Conservation (phyloP, 1,140 invertebrate genomes). For the Parapsyche elsis region DNA sequence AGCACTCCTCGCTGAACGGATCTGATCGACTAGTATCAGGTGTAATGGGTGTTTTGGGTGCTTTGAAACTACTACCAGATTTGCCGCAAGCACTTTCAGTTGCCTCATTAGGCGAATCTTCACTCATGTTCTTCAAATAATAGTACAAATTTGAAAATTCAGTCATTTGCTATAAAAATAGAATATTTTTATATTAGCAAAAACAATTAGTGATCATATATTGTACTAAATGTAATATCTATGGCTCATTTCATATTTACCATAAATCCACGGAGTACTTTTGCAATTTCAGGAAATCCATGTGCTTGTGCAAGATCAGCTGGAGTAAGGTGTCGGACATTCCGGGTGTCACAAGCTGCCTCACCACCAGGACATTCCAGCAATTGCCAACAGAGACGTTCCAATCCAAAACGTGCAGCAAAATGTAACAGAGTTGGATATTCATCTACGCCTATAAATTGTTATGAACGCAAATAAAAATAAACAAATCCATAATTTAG, state of each 20-base stretch:
- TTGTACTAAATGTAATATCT: conserved; percentile 2
- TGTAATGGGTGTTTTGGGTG: conserved; percentile 52
- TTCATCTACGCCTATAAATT: conserved; percentile 75
- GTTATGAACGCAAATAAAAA: background rate
- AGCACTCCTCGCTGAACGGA: conserved; percentile 66
- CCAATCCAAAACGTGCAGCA: conserved; percentile 85
- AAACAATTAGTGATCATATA: background rate
- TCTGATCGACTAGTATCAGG: conserved; percentile 56
- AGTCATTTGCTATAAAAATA: conserved; percentile 72
- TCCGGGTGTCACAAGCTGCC: conserved; percentile 80
- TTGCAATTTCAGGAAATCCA: conserved; percentile 76
- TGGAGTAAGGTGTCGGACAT: conserved; percentile 81
- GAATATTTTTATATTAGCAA: no score
- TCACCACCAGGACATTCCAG: conserved; percentile 87
- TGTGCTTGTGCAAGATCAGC: conserved; percentile 82
- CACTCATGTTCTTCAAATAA: conserved; percentile 82
- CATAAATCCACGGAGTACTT: conserved; percentile 80
- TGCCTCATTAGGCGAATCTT: conserved; percentile 60
- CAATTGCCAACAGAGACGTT: conserved; percentile 82
- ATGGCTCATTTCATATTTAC: conserved; percentile 62
- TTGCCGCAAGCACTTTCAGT: conserved; percentile 60
- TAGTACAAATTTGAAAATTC: conserved; percentile 86
- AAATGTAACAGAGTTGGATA: conserved; percentile 90
- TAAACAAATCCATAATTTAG: background rate
- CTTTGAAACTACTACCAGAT: conserved; percentile 40